Percentiles rank a stretch among this genome's conserved stretches.
These are phyloP conservation scores for Esox masquinongy DNA, from an alignment of 2,797 vertebrate species.

Conservation along the genomic window DNA sequence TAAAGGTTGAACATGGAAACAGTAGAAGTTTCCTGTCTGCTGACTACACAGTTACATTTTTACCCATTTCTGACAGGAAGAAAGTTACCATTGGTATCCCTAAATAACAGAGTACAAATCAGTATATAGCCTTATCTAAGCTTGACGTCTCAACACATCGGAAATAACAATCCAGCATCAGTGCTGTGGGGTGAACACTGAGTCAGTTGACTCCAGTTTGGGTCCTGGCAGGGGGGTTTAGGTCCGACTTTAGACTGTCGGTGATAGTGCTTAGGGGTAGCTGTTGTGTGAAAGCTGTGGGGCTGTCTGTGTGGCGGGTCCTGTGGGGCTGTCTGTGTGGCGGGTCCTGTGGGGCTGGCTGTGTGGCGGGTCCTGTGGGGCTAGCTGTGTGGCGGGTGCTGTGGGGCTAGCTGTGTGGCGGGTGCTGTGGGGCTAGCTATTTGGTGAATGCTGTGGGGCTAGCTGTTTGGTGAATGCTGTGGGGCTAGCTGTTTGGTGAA, in stretches of 20 bases:
- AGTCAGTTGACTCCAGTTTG: not conserved
- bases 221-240: not conserved
- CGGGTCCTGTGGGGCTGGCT: not conserved
- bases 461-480: not conserved
- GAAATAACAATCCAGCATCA: not conserved
- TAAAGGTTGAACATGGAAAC: conserved; percentile 47
- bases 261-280: not conserved
- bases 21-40: conserved; percentile 22
- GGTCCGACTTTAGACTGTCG: not conserved
- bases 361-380: no score
- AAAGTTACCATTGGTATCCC: not conserved
- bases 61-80: not conserved
- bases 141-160: not conserved
- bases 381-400: no score
- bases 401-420: not conserved
- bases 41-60: not conserved
- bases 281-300: not conserved
- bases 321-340: not conserved
- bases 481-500: not conserved
- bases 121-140: not conserved
- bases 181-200: not conserved
- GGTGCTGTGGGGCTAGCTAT: not conserved
- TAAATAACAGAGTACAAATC: not conserved
- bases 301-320: not conserved
- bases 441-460: not conserved